Base-by-base conservation (phyloP, 2,113 vertebrate species). In the Phrynocephalus versicolor region DNA sequence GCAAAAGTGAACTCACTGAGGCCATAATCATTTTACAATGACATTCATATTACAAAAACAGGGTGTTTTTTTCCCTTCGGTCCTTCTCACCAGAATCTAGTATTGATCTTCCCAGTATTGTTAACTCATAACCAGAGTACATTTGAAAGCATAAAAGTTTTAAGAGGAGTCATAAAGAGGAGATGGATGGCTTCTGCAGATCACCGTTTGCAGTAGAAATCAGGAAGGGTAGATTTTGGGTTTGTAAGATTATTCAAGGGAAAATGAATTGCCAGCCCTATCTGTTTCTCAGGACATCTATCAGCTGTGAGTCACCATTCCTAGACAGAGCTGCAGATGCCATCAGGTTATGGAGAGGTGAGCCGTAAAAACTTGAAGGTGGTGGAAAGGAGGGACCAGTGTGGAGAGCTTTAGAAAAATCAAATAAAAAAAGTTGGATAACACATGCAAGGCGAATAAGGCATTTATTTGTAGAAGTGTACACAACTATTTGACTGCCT, bases 141-240 rank as follows among this genome's bases (percentile, higher is more conserved):
- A 95, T 95, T 94, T 95, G 95, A 95, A 96, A 92, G 90, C 91
- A 96, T 96, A 96, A 96, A 85, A 96, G 85, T 96, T 51, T 96
- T 95, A 96, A 96, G 89, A 92, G 93, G 88, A 89, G 87, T 92
- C 94, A 94, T 96, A 95, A 96, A 96, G 90, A 91, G 93, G 51
- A 94, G 77, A 88, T 87, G 93, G 90, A 88, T 91, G 80, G 81
- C 84, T 71, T 88, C 62, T 60, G 83, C 89, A 85, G 90, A 90
- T 23, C 92, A 90, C 92, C 90, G 93, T 84, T 88, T 55, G 75
- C 67, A 62, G 75, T 64, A 85, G 85, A 87, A 78, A 88, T 81
- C 21, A 27, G 30, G 80, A 90, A 91, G 89, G 76, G 90, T 95
- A 95, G 96, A 94, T 92, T 91, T 91, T 91, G 62, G 88, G 86